Evolutionary conservation across 53 echinoderm and acorn worm genomes (phyloP).

Genomic region (Mesocentrotus franciscanus): DNA sequence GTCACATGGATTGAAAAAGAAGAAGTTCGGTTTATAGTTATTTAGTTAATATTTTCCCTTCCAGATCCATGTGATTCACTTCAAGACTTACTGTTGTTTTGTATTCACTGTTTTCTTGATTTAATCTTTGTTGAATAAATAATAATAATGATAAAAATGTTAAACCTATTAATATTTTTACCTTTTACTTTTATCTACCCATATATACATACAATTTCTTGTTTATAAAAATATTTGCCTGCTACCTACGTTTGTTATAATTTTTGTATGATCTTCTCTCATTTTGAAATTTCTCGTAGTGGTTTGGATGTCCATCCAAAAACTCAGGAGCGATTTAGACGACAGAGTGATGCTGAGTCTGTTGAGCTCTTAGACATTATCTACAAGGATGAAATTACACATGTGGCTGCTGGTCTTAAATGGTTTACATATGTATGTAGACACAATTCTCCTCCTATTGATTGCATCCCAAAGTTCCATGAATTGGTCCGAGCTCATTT

Average conservation of each 20-base stretch:
- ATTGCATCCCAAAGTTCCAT: constrained; percentile 92
- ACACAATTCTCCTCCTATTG: constrained; percentile 72
- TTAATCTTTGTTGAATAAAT: too few relatives aligned
- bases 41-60: too few relatives aligned
- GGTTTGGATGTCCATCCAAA: constrained; percentile 93
- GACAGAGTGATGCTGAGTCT: constrained; percentile 79
- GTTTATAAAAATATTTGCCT: not conserved
- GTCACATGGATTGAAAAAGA: too few relatives aligned
- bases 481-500: constrained; percentile 85
- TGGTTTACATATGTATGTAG: constrained; percentile 92
- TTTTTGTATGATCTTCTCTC: not conserved
- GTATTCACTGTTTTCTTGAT: too few relatives aligned
- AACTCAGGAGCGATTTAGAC: constrained; percentile 82
- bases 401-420: constrained; percentile 90
- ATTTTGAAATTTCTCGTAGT: constrained; percentile 40
- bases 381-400: constrained; percentile 93
- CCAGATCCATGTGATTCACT: too few relatives aligned
- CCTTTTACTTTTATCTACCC: not conserved
- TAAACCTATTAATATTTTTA: not conserved
- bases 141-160: too few relatives aligned
- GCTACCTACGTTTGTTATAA: not conserved
- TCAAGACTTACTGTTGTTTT: too few relatives aligned
- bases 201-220: not conserved
- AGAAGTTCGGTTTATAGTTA: too few relatives aligned
- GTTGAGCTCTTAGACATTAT: constrained; percentile 81